A percentile compares a stretch with the other conserved stretches of the same genome.
Evolutionary conservation across 2,797 vertebrate genomes (phyloP).

Genomic region (Clarias platycephalus): DNA sequence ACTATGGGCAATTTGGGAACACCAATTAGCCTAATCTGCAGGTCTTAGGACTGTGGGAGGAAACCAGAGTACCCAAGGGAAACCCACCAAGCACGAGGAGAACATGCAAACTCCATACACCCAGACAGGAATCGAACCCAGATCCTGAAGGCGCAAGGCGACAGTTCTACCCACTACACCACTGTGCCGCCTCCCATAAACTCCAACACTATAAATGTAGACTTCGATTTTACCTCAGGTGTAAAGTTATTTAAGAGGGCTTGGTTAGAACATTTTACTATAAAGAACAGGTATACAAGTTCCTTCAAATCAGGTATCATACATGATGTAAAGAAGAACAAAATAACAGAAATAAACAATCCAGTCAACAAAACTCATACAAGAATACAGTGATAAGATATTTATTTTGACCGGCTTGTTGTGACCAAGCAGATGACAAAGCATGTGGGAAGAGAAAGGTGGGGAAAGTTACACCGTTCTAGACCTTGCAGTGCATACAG

Average conservation of each 20-base stretch:
- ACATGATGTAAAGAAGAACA: not conserved
- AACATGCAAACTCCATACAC: too few species aligned
- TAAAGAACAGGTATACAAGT: not conserved
- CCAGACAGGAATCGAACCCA: too few species aligned
- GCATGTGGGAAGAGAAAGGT: slow-evolving; percentile 2
- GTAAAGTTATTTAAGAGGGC: not conserved
- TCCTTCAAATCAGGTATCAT: not conserved
- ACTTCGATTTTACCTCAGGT: not conserved
- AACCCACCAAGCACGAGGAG: too few species aligned
- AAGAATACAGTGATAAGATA: slow-evolving; percentile 43
- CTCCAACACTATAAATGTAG: not conserved
- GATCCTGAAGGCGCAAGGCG: too few species aligned
- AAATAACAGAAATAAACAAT: not conserved
- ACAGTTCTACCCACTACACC: too few species aligned
- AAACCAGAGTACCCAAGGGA: too few species aligned
- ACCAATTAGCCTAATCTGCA: too few species aligned
- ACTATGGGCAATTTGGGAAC: too few species aligned
- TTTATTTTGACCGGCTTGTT: slow-evolving; percentile 67
- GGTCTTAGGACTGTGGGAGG: too few species aligned
- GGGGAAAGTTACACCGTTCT: slow-evolving; percentile 48
- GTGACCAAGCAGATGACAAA: slow-evolving; percentile 27
- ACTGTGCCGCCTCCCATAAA: too few species aligned
- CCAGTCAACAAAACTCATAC: not conserved
- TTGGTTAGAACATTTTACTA: not conserved
- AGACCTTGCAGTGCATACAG: slow-evolving; percentile 39